These are phyloP conservation scores for Amphilophus citrinellus DNA, from an alignment of 2,113 vertebrate genomes.

Conservation along the genomic window DNA sequence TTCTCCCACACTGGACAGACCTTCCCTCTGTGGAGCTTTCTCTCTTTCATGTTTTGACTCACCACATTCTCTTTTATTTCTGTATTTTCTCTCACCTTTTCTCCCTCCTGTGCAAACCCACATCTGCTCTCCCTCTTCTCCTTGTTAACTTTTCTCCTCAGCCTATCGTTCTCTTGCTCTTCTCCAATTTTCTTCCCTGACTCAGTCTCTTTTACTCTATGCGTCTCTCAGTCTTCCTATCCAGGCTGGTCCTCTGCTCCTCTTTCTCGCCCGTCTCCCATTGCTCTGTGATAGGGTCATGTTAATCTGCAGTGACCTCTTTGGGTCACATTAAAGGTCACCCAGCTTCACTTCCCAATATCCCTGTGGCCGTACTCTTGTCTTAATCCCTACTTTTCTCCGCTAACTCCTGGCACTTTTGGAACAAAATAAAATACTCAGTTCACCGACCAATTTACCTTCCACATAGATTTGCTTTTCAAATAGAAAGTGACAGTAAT, in stretches of 20 bases:
- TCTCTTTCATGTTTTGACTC: conserved; percentile 65
- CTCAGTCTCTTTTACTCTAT: conserved; percentile 23
- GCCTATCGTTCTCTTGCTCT: conserved; percentile 32
- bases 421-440: conserved; percentile 25
- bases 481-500: background rate
- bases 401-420: conserved; percentile 33
- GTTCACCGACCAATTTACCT: background rate
- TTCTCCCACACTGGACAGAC: conserved; percentile 67
- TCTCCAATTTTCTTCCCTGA: conserved; percentile 39
- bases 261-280: background rate
- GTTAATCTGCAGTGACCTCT: conserved; percentile 80
- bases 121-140: conserved; percentile 38
- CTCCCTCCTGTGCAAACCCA: conserved; percentile 33
- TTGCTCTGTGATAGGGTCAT: conserved; percentile 56
- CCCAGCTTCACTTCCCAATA: conserved; percentile 71
- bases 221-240: conserved; percentile 13
- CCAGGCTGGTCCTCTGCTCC: background rate
- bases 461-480: conserved; percentile 11
- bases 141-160: conserved; percentile 37
- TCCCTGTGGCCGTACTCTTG: conserved; percentile 61
- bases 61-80: conserved; percentile 66
- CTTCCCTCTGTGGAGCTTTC: conserved; percentile 48
- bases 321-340: conserved; percentile 84
- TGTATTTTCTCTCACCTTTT: conserved; percentile 50
- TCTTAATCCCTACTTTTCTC: conserved; percentile 51